Percentiles rank a stretch among this genome's conserved stretches.
phyloP scores from a whole-genome alignment of 2,888 invertebrate species.

The Lymantria dispar region DNA sequence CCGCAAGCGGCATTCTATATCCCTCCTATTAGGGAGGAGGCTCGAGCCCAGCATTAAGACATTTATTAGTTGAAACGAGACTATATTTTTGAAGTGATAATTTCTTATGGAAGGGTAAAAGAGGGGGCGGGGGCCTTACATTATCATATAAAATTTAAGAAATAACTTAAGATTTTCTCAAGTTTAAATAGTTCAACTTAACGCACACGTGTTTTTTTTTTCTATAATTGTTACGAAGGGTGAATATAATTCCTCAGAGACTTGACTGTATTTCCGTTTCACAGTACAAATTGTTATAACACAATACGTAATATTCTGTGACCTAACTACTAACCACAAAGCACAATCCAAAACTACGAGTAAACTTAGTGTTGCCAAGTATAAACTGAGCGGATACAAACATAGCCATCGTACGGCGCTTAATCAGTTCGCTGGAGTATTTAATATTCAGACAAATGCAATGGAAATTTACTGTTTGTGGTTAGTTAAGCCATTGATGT shows the following conservation, averaged over 20 bases:
- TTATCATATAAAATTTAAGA: too few relatives aligned
- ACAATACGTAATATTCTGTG: background rate
- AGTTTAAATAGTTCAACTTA: too few relatives aligned
- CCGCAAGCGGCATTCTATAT: too few relatives aligned
- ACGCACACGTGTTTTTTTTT: too few relatives aligned
- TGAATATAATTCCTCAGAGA: background rate
- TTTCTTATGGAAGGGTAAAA: too few relatives aligned
- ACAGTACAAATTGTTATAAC: too few relatives aligned
- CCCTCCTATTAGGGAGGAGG: too few relatives aligned
- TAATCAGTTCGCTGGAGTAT: slow-evolving; percentile 6
- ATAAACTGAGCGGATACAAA: background rate
- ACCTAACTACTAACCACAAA: background rate
- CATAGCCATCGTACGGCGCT: background rate
- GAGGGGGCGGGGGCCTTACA: too few relatives aligned
- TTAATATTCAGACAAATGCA: slow-evolving; percentile 27
- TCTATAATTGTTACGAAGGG: background rate
- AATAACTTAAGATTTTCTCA: too few relatives aligned
- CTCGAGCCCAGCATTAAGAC: too few relatives aligned
- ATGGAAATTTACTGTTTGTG: slow-evolving; percentile 25
- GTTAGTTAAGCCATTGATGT: slow-evolving; percentile 11
- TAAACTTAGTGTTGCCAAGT: background rate
- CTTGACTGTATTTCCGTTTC: background rate
- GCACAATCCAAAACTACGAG: background rate
- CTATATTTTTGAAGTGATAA: too few relatives aligned
- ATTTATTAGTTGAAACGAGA: too few relatives aligned